phyloP scores from a whole-genome alignment of 1,140 invertebrate genomes.

The Penaeus vannamei region DNA sequence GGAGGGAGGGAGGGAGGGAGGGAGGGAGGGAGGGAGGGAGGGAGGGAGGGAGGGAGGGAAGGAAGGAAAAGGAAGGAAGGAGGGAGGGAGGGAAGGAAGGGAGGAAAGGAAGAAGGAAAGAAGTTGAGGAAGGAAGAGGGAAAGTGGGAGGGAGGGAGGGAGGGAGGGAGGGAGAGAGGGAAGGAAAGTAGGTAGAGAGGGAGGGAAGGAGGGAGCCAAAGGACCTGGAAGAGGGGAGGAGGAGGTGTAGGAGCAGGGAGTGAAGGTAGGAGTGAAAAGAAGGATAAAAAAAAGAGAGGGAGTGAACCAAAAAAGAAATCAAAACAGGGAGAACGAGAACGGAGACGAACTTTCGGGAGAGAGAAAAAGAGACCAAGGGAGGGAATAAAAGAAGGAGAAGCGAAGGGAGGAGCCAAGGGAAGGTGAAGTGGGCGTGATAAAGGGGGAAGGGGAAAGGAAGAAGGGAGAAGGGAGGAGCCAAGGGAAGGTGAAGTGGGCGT shows the following conservation, averaged over 20 bases:
- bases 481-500: not conserved
- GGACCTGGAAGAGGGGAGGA: not conserved
- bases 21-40: not conserved
- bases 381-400: not conserved
- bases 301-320: not conserved
- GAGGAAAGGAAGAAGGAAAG: not conserved
- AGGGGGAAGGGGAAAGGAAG: not conserved
- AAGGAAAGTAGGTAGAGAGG: not conserved
- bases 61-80: constrained; percentile 10
- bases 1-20: constrained; percentile 29
- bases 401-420: not conserved
- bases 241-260: not conserved
- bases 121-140: too few relatives aligned
- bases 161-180: not conserved
- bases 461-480: not conserved
- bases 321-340: not conserved
- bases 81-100: constrained; percentile 10
- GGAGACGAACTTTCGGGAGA: not conserved
- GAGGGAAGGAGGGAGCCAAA: too few relatives aligned
- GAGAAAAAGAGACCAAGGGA: not conserved
- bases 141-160: not conserved
- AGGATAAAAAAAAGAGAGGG: too few relatives aligned
- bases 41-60: constrained; percentile 17
- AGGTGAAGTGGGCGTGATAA: too few relatives aligned
- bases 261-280: not conserved